Percentiles rank a stretch among this genome's conserved stretches.
Evolutionary conservation across 1,140 invertebrate genomes (phyloP).

Genomic region (Nylanderia fulva): DNA sequence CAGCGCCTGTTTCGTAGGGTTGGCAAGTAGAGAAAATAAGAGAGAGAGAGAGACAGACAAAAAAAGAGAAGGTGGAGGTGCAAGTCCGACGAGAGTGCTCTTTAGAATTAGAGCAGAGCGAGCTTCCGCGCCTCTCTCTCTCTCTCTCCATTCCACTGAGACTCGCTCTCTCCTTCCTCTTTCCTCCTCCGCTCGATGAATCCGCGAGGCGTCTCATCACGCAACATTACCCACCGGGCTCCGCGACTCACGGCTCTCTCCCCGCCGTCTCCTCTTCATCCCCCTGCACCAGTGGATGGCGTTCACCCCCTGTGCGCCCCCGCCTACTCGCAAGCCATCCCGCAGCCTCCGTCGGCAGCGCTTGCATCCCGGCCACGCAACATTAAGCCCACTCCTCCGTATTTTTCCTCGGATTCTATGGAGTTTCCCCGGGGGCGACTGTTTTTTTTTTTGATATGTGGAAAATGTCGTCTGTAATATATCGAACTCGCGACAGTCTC

Average conservation of each 20-base stretch:
- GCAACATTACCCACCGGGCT: constrained; percentile 83
- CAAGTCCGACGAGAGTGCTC: constrained; percentile 78
- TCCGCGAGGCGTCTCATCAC: constrained; percentile 85
- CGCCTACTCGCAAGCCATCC: constrained; percentile 40
- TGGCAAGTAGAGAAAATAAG: constrained; percentile 56
- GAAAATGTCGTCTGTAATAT: constrained; percentile 7
- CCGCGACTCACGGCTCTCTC: constrained; percentile 67
- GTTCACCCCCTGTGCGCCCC: constrained; percentile 43
- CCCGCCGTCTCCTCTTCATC: constrained; percentile 56
- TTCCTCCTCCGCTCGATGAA: constrained; percentile 81
- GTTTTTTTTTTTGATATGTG: constrained; percentile 36
- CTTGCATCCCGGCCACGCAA: constrained; percentile 80
- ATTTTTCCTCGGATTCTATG: constrained; percentile 78
- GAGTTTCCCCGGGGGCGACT: constrained; percentile 61
- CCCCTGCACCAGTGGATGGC: constrained; percentile 56
- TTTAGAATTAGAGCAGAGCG: constrained; percentile 81
- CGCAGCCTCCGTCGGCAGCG: constrained; percentile 61
- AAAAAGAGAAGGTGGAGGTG: constrained; percentile 61
- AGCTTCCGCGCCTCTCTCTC: constrained; percentile 67
- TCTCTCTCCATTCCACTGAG: constrained; percentile 49
- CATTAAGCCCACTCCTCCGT: constrained; percentile 82
- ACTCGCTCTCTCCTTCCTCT: constrained; percentile 62
- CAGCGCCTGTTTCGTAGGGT: constrained; percentile 57
- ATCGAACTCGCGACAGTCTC: constrained; percentile 9
- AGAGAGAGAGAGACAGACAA: no score